Percentiles rank a stretch among this genome's conserved stretches.
Conservation (phyloP, 2,113 vertebrate genomes). For the Chaetops frenatus region DNA sequence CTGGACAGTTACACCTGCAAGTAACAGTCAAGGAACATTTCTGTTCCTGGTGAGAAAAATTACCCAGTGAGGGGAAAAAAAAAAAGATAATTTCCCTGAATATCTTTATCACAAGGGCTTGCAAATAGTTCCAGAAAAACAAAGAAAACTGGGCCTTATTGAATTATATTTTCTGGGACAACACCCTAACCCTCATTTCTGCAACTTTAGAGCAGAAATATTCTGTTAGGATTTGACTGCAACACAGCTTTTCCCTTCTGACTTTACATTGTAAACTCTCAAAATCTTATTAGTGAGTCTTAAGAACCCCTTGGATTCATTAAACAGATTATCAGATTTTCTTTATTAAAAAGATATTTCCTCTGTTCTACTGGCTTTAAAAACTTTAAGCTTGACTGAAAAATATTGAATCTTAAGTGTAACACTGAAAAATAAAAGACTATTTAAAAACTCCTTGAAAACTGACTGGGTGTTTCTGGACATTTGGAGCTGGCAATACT, state of each 20-base stretch:
- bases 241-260: background rate
- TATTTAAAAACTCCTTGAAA: background rate
- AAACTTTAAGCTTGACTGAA: background rate
- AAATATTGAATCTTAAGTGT: background rate
- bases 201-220: background rate
- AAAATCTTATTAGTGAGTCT: background rate
- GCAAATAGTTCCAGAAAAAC: background rate
- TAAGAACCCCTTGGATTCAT: background rate
- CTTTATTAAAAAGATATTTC: background rate
- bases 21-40: background rate
- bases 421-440: background rate
- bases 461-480: background rate
- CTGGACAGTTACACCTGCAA: background rate
- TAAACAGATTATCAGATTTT: background rate
- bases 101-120: background rate
- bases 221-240: background rate
- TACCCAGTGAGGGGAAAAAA: accelerated
- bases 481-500: background rate
- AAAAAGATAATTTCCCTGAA: background rate
- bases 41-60: background rate
- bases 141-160: background rate
- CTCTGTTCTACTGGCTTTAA: background rate
- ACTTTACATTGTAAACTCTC: background rate
- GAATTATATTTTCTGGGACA: background rate
- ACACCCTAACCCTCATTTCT: accelerated